A percentile compares a stretch with the other conserved stretches of the same genome.
Conservation (phyloP, 2,113 vertebrate species). For the Otolemur garnettii region DNA sequence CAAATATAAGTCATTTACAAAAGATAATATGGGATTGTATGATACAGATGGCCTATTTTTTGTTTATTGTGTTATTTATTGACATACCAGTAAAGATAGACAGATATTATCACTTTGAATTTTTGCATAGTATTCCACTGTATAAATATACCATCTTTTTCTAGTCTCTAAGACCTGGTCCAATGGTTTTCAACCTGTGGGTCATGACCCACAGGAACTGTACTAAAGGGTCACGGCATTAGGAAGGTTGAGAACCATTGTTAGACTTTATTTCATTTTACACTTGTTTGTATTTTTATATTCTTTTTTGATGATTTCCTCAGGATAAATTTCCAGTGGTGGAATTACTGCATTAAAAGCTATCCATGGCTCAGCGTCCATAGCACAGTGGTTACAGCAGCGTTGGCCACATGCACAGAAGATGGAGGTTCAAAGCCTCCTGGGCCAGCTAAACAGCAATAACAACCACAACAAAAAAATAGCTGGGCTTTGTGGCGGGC, state of each 20-base stretch:
- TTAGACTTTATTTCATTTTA: background rate
- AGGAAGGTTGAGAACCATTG: no score
- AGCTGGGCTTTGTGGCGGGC: no score
- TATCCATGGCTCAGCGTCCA: background rate
- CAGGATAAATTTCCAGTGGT: background rate
- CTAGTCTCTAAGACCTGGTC: background rate
- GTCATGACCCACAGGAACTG: no score
- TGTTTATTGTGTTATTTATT: background rate
- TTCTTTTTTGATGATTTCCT: background rate
- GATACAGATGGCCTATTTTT: background rate
- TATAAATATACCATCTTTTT: background rate
- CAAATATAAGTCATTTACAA: constrained; percentile 18
- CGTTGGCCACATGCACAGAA: no score
- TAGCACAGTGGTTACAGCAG: background rate
- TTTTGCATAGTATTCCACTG: background rate
- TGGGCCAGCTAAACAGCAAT: no score
- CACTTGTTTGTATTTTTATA: constrained; percentile 16
- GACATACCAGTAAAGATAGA: background rate
- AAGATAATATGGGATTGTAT: background rate
- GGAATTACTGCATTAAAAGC: background rate
- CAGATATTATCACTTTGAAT: background rate
- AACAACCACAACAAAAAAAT: no score
- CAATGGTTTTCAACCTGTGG: no score
- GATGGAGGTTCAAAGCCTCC: no score
- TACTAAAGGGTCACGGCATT: no score